Evolutionary conservation across 2,113 vertebrate species (phyloP).

Genomic region (Pitta sordida): DNA sequence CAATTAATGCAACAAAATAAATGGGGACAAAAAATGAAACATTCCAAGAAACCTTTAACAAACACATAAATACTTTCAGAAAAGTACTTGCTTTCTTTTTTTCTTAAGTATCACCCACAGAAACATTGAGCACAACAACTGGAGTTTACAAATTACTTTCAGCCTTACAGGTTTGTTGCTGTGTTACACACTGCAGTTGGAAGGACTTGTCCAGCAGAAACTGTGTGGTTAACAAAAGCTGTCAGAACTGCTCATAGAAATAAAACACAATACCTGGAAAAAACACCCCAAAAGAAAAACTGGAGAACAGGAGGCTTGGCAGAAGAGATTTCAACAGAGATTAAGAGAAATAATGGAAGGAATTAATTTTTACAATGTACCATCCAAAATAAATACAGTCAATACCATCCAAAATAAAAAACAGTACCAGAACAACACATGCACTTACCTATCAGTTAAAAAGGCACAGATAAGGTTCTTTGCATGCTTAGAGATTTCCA

Average conservation of each 20-base stretch:
- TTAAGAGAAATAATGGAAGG: background rate
- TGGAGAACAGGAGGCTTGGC: background rate
- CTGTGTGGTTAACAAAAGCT: background rate
- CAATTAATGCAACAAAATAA: background rate
- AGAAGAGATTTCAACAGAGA: background rate
- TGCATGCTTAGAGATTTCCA: constrained; percentile 96
- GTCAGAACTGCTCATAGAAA: background rate
- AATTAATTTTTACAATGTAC: background rate
- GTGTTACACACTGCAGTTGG: background rate
- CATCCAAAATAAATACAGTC: background rate
- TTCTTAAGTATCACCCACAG: background rate
- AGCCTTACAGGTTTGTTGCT: background rate
- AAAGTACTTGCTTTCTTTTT: background rate
- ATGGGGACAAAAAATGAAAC: background rate
- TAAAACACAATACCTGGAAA: background rate
- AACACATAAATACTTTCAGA: background rate
- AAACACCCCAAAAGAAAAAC: background rate
- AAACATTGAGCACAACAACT: background rate
- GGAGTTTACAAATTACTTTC: background rate
- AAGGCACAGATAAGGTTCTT: constrained; percentile 98
- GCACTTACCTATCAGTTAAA: constrained; percentile 89
- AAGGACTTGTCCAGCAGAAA: background rate
- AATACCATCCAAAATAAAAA: background rate
- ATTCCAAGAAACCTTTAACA: background rate
- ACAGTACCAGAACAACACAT: background rate